Base-by-base conservation (phyloP, 1,140 invertebrate species). In the Schlechtendalia chinensis region DNA sequence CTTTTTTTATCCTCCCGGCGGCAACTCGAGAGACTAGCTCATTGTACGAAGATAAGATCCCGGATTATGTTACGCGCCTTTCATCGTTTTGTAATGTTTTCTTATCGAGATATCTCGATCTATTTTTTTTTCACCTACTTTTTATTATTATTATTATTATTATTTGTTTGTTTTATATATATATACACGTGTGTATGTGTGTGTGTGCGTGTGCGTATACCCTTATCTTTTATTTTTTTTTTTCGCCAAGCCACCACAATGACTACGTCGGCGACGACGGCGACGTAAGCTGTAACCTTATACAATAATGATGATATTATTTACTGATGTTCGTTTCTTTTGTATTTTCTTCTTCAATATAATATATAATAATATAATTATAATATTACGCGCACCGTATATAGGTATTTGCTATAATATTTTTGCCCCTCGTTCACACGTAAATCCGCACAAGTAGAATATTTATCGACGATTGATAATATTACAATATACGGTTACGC, bases 11-110 rank as follows among this genome's bases (percentile, higher is more conserved):
- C 16, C 69, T 54, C 50, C 67, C 45, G 65, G 65, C 45, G 22
- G 47, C 69, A 53, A 45, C 45, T 71, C 67, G 29, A 3, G 47
- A 54, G 69, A 54, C 69, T 72, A 53, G 50, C 50, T 72, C 69
- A 54, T 72, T 72, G 69, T 72, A 29, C 69, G 50, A 14, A 72
- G 69, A 72, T 72, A 72, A 72, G 69, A 72, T 72, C 69, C 69
- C 69, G 47, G 69, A 72, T 72, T 72, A 72, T 72, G 27, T 72
- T 72, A 72, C 69, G 69, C 69, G 69, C 69, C 69, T 72, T 72
- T 72, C 69, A 72, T 54, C 47, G 24, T 72, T 54, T 72, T 53
- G 69, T 72, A 72, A 72, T 72, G 69, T 72, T 72, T 54, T 72
- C 69, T 72, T 72, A 72, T 72, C 69, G 69, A 29, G 17, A 72